Percentiles rank a stretch among this genome's conserved stretches.
These are phyloP conservation scores for Rosalia funebris DNA, from an alignment of 2,888 invertebrate species.

Conservation along the genomic window DNA sequence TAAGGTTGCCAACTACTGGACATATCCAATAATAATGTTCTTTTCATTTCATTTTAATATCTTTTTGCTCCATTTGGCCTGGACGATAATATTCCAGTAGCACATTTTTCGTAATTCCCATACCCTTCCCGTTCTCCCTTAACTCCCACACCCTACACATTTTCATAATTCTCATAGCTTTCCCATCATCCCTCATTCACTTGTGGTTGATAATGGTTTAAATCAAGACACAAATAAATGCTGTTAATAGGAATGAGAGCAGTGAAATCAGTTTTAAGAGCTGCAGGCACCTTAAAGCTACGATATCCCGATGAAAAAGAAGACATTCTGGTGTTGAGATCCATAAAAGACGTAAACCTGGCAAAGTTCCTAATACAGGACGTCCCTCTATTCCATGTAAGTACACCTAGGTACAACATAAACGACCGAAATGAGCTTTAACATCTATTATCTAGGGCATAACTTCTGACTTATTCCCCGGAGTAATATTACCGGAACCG, in stretches of 20 bases:
- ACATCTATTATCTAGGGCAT: conserved; percentile 74
- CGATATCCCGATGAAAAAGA: conserved; percentile 90
- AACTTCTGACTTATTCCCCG: conserved; percentile 93
- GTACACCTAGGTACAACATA: conserved; percentile 21
- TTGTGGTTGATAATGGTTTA: too few relatives aligned
- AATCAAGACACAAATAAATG: too few relatives aligned
- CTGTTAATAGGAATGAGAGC: conserved; percentile 94
- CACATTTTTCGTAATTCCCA: too few relatives aligned
- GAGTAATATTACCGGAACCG: conserved; percentile 79
- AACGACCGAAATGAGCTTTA: not conserved
- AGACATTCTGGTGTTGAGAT: conserved; percentile 85
- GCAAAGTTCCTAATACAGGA: conserved; percentile 93
- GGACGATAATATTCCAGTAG: too few relatives aligned
- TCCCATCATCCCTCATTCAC: too few relatives aligned
- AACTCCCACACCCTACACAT: too few relatives aligned
- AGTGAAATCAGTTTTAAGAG: conserved; percentile 91
- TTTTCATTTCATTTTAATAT: too few relatives aligned
- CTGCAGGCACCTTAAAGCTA: conserved; percentile 90
- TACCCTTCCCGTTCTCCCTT: too few relatives aligned
- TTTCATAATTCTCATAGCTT: too few relatives aligned
- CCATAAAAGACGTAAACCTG: conserved; percentile 93
- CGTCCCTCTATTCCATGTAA: conserved; percentile 84
- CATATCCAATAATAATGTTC: too few relatives aligned
- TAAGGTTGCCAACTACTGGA: too few relatives aligned
- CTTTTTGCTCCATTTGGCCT: too few relatives aligned